Conservation (phyloP, 2,797 vertebrate genomes). For the Crocidura indochinensis region DNA sequence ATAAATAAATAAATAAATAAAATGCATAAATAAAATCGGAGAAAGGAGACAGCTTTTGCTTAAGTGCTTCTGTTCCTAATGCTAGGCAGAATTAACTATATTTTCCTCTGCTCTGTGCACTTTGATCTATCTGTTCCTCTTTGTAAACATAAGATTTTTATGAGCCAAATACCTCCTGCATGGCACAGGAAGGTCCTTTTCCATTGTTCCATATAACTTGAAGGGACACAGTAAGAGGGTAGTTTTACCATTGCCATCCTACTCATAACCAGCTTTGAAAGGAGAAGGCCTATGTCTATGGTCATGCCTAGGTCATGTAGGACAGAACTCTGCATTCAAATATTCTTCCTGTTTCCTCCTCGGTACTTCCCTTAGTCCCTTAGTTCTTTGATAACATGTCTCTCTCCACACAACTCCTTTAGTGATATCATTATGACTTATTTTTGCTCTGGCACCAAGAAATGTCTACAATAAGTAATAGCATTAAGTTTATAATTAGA, state of each 20-base stretch:
- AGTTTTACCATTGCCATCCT: background rate
- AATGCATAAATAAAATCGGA: background rate
- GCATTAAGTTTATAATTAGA: slow-evolving; percentile 34
- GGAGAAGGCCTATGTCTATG: background rate
- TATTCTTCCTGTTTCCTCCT: background rate
- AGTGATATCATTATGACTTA: background rate
- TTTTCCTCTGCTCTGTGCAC: background rate
- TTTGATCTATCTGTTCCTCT: background rate
- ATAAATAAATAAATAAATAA: no score
- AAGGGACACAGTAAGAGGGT: background rate
- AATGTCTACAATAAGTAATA: background rate
- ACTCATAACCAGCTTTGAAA: background rate
- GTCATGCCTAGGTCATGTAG: background rate
- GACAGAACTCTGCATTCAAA: background rate
- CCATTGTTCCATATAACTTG: background rate
- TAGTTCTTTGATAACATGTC: background rate
- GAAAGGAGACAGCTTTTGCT: background rate
- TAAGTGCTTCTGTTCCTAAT: background rate
- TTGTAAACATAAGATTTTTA: background rate
- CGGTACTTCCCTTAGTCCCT: background rate
- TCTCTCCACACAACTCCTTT: background rate
- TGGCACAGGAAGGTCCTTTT: background rate
- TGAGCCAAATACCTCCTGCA: background rate
- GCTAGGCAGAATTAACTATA: background rate
- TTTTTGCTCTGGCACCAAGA: slow-evolving; percentile 10